Conservation (phyloP, 2,888 invertebrate species). For the Megalurothrips usitatus region DNA sequence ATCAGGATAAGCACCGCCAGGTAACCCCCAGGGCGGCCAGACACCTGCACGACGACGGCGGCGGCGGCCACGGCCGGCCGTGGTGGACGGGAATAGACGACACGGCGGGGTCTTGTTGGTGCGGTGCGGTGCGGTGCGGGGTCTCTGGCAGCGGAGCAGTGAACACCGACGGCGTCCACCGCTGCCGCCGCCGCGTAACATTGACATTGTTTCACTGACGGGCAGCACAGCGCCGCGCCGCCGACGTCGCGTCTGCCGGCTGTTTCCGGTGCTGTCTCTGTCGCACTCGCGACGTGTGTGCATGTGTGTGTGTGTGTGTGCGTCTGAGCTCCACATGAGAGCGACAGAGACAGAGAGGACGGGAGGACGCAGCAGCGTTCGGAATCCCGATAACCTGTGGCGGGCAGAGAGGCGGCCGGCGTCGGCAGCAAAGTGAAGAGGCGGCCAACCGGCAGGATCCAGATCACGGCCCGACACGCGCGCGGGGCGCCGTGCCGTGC, state of each 20-base stretch:
- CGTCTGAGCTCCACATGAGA: not conserved
- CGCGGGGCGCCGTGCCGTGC: too few species aligned
- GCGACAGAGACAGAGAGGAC: too few species aligned
- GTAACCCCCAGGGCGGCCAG: not conserved
- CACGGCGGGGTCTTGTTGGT: not conserved
- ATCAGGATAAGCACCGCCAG: too few species aligned
- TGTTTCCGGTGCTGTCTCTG: too few species aligned
- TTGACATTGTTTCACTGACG: too few species aligned
- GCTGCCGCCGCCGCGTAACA: too few species aligned
- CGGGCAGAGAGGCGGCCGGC: not conserved
- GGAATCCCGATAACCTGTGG: not conserved
- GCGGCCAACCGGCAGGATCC: not conserved
- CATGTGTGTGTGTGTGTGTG: not conserved
- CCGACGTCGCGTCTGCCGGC: too few species aligned
- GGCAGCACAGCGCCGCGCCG: too few species aligned
- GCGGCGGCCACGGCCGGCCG: not conserved
- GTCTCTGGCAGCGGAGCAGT: not conserved
- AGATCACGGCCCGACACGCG: not conserved
- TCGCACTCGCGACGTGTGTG: too few species aligned
- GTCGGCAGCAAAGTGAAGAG: not conserved
- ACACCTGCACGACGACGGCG: not conserved
- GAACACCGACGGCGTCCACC: too few species aligned
- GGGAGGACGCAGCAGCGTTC: not conserved
- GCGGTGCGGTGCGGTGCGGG: not conserved
- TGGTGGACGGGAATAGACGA: slow-evolving; percentile 18